phyloP scores from a whole-genome alignment of 2,113 vertebrate genomes.

The Callopanchax toddi region DNA sequence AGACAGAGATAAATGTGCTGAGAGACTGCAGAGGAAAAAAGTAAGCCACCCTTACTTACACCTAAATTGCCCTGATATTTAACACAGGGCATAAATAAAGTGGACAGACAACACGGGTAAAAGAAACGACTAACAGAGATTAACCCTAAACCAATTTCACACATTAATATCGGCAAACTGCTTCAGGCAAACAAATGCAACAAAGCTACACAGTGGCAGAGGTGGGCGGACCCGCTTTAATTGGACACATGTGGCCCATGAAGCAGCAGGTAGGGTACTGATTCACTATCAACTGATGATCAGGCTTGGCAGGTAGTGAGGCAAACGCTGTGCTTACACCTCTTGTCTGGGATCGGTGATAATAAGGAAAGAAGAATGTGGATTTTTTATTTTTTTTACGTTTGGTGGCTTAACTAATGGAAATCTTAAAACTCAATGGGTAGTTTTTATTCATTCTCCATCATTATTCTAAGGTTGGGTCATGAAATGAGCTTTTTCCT shows the following conservation, averaged over 20 bases:
- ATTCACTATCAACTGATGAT: constrained; percentile 10
- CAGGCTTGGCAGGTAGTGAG: constrained; percentile 1
- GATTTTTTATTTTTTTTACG: no score
- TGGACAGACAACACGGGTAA: neutral
- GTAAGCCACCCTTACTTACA: no score
- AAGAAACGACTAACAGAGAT: constrained; percentile 1
- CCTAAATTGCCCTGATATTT: neutral
- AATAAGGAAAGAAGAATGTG: constrained; percentile 14
- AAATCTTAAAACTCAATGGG: no score
- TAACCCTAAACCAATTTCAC: neutral
- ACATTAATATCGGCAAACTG: neutral
- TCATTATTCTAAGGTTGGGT: no score
- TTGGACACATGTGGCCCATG: constrained; percentile 20
- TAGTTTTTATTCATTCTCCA: no score
- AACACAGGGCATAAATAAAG: neutral
- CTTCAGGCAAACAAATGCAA: neutral
- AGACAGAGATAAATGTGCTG: no score
- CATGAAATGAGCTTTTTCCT: no score
- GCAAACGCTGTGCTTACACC: constrained; percentile 13
- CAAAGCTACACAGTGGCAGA: neutral
- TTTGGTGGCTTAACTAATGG: no score
- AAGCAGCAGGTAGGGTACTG: constrained; percentile 13
- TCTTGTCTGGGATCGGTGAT: constrained; percentile 7
- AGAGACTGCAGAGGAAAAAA: no score
- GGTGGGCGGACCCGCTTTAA: constrained; percentile 26